A percentile compares a stretch with the other conserved stretches of the same genome.
These are phyloP conservation scores for Thunnus maccoyii DNA, from an alignment of 2,113 vertebrate species.

Conservation along the genomic window DNA sequence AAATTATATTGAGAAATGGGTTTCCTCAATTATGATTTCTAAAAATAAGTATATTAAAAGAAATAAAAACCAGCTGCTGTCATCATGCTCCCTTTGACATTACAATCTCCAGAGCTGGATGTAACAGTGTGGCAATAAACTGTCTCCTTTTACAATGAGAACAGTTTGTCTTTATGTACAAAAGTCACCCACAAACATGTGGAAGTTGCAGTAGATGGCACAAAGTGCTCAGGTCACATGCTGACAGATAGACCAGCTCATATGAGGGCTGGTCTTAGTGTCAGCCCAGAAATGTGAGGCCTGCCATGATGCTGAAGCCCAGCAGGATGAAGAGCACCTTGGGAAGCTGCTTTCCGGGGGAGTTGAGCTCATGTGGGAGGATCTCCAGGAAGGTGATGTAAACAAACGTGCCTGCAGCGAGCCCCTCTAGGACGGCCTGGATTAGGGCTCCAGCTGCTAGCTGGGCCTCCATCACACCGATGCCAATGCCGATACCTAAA, in stretches of 20 bases:
- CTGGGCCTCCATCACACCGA: conserved; percentile 84
- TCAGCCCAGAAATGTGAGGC: conserved; percentile 88
- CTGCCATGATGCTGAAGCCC: conserved; percentile 91
- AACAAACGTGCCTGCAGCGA: conserved; percentile 90
- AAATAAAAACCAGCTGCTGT: conserved; percentile 17
- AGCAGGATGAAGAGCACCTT: conserved; percentile 89
- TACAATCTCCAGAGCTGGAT: conserved; percentile 4
- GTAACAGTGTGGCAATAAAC: neutral
- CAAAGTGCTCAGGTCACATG: neutral
- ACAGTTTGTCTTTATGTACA: neutral
- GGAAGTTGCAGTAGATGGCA: neutral
- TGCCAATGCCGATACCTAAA: conserved; percentile 86
- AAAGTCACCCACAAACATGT: neutral
- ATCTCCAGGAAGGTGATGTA: conserved; percentile 95
- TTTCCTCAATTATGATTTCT: neutral
- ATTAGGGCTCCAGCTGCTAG: conserved; percentile 78
- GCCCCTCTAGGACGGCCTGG: conserved; percentile 89
- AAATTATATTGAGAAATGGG: neutral
- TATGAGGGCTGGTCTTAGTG: neutral
- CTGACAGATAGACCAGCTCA: neutral
- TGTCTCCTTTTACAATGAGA: neutral
- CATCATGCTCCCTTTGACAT: conserved; percentile 11
- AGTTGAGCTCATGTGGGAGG: conserved; percentile 90
- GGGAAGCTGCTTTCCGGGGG: conserved; percentile 85
- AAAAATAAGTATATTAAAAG: conserved; percentile 9